Percentiles rank a stretch among this genome's conserved stretches.
These are phyloP conservation scores for Ailuropoda melanoleuca DNA, from an alignment of 2,113 vertebrate genomes.

Conservation along the genomic window DNA sequence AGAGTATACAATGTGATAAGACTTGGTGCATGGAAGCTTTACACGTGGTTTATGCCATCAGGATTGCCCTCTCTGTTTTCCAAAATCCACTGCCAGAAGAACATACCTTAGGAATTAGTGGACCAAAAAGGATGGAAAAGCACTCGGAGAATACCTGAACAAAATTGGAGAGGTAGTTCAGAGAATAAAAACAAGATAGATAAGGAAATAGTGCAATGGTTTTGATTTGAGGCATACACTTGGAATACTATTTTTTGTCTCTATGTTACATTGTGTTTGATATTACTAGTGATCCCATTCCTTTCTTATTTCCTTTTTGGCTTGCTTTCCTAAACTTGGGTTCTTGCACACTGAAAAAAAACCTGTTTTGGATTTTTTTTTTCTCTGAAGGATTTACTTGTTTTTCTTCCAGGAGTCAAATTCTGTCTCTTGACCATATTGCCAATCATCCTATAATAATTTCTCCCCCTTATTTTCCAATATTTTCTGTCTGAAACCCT, in stretches of 20 bases:
- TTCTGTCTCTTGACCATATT: neutral
- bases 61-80: neutral
- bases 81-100: neutral
- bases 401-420: neutral
- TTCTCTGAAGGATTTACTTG: slow-evolving; percentile 2
- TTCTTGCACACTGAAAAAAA: neutral
- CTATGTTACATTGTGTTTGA: neutral
- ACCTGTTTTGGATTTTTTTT: neutral
- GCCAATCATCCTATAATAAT: neutral
- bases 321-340: neutral
- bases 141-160: neutral
- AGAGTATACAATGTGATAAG: neutral
- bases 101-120: neutral
- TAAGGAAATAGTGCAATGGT: neutral
- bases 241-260: neutral
- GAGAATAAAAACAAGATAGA: neutral
- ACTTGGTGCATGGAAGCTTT: rapidly evolving
- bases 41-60: neutral
- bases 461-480: neutral
- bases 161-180: neutral
- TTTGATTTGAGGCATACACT: neutral
- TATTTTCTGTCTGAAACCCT: neutral
- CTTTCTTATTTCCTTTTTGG: neutral
- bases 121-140: neutral
- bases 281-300: neutral